Evolutionary conservation across 2,888 invertebrate genomes (phyloP), one percentile per base, ranked within the genome.

Genomic region (Phragmatobia fuliginosa): DNA sequence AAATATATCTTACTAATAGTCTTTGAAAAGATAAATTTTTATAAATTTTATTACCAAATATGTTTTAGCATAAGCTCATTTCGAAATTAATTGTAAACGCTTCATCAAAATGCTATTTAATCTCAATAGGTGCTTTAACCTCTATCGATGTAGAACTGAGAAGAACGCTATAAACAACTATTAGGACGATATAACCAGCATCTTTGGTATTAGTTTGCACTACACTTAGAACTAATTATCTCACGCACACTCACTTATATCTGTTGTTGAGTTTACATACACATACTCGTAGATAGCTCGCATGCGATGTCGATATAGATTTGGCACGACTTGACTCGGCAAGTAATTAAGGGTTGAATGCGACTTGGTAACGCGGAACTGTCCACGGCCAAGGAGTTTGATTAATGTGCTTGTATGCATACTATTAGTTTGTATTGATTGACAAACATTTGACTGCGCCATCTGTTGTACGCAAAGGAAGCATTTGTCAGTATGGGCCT

Each of bases 301-400:
- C 33, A 28, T 25, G 28, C 38, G 62, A 32, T 45, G 41, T 25
- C 21, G 11, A 65, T 58, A 41, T 21, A 59, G 31, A 68, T 72
- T 80, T 81, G 79, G 77, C 77, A 72, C 74, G 73, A 72, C 68
- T 68, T 73, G 75, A 70, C 69, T 71, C 65, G 66, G 69, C 73
- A 68, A 66, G 74, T 67, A 71, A 76, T 74, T 71, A 72, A 60
- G 71, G 62, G 66, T 74, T 72, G 79, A n/a, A 76, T 71, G 77
- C 49, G 32, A 32, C 32, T n/a, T n/a, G 63, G 56, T n/a, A 64
- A 71, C 62, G 71, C 71, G 70, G 69, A 76, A 70, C 70, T 69
- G 62, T 64, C 74, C 76, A 72, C 68, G 74, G 76, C 60, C 79
- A 68, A 70, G 67, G 70, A 59, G 66, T 66, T 71, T 61, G 16